Base-by-base conservation (phyloP, 2,888 invertebrate genomes). In the Molorchus minor region DNA sequence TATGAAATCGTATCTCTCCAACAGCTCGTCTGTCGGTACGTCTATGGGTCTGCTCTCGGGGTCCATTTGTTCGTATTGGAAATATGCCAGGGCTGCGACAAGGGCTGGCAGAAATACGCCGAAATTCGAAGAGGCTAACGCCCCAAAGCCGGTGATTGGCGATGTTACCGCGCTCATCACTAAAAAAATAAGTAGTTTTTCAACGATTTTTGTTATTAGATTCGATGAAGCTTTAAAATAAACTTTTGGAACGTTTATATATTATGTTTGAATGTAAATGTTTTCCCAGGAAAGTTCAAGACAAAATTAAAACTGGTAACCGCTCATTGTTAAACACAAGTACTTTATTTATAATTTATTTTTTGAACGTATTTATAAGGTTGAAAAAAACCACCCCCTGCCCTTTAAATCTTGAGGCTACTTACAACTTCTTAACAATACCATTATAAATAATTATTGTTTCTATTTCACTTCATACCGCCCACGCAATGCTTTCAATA, bases 101-200 rank as follows among this genome's bases (percentile, higher is more conserved):
- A 95, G 79, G 81, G 93, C 88, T 0, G 94, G 93, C 38, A 94
- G 85, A 78, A 94, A 91, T 88, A 92, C 91, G 7, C 89, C 89
- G 53, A 91, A 85, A 80, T 87, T 85, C 35, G 89, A 88, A 33
- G 88, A 83, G 12, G 85, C 88, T 45, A 86, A 86, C 53, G 87
- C 85, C 30, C 90, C 90, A 12, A 89, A 85, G 45, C 88, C 89
- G 0, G 88, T 86, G 64, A 91, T 81, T 35, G 88, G 87, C 69
- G 86, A 87, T 70, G 87, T 84, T 77, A 89, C 84, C 56, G 87
- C 82, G 79, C 89, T 89, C 88, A 89, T 89, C 69, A 78, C 77
- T 76, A 25, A 33, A 71, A 69, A 29, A 49, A 54, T 51, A 55
- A 21, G 35, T 20, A n/a, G n/a, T n/a, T n/a, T n/a, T n/a, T n/a